phyloP scores from a whole-genome alignment of 1,140 invertebrate genomes.

The Lasioglossum baleicum region DNA sequence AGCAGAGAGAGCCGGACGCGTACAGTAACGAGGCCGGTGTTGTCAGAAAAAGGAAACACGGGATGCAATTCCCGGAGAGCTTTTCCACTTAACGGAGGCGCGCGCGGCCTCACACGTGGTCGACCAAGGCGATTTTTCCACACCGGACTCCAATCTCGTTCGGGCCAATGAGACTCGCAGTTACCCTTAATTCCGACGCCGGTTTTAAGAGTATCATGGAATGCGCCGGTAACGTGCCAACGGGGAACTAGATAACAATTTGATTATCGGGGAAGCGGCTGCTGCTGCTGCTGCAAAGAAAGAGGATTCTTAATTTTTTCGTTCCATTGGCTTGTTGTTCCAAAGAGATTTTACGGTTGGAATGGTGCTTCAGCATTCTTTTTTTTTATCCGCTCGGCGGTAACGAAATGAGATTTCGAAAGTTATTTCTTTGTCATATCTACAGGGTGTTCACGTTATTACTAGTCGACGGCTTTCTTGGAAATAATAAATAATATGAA shows the following conservation, averaged over 20 bases:
- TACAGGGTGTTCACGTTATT: too few species aligned
- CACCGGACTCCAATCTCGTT: slow-evolving; percentile 6
- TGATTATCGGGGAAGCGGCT: background rate
- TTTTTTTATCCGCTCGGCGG: too few species aligned
- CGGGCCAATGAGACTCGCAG: slow-evolving; percentile 13
- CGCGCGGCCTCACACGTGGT: background rate
- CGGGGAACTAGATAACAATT: background rate
- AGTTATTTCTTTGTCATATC: too few species aligned
- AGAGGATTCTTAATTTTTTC: background rate
- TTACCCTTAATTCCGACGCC: slow-evolving; percentile 43
- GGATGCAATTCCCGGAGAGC: slow-evolving; percentile 39
- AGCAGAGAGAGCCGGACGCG: background rate
- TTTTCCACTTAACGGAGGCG: slow-evolving; percentile 35
- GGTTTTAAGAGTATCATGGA: slow-evolving; percentile 15
- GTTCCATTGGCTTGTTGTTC: background rate
- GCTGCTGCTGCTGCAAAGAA: background rate
- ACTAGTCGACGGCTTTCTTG: too few species aligned
- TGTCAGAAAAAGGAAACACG: slow-evolving; percentile 35
- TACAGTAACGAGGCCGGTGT: slow-evolving; percentile 40
- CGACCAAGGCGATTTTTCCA: background rate
- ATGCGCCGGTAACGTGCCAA: background rate
- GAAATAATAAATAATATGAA: too few species aligned
- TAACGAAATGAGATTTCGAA: too few species aligned
- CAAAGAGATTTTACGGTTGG: too few species aligned
- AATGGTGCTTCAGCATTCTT: too few species aligned